These are phyloP conservation scores for Luperina testacea DNA, from an alignment of 2,888 invertebrate genomes.

Conservation along the genomic window DNA sequence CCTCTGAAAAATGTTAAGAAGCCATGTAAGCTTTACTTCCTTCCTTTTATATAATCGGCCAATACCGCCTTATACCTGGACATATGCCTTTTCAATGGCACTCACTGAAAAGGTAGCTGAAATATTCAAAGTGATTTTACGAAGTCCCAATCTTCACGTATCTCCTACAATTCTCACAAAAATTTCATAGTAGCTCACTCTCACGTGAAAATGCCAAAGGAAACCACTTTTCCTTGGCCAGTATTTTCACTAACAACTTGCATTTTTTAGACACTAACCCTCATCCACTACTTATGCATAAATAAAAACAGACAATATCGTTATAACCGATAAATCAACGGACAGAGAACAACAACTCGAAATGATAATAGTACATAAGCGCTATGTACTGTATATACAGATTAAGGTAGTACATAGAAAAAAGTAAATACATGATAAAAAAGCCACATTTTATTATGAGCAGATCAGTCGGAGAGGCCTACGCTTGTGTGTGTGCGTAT, in stretches of 20 bases:
- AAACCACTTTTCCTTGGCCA: background rate
- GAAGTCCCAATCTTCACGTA: background rate
- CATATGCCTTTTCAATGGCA: background rate
- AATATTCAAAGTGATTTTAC: background rate
- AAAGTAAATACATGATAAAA: conserved; percentile 90
- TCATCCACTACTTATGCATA: background rate
- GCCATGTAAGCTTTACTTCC: background rate
- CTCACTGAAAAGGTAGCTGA: too few species aligned
- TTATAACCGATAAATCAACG: conserved; percentile 65
- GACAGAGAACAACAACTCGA: conserved; percentile 65
- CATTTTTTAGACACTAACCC: background rate
- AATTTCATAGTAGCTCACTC: too few species aligned
- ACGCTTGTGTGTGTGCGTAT: conserved; percentile 78
- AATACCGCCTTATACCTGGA: too few species aligned
- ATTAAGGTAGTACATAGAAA: conserved; percentile 86
- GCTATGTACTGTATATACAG: conserved; percentile 74
- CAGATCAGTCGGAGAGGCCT: conserved; percentile 81
- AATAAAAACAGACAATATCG: conserved; percentile 39
- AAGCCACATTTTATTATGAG: conserved; percentile 90
- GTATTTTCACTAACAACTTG: background rate
- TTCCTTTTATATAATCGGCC: background rate
- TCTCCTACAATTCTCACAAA: background rate
- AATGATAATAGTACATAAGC: conserved; percentile 66
- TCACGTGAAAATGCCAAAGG: background rate
- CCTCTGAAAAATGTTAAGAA: background rate